Conservation (phyloP, 2,888 invertebrate genomes). For the Cyclophora punctaria region DNA sequence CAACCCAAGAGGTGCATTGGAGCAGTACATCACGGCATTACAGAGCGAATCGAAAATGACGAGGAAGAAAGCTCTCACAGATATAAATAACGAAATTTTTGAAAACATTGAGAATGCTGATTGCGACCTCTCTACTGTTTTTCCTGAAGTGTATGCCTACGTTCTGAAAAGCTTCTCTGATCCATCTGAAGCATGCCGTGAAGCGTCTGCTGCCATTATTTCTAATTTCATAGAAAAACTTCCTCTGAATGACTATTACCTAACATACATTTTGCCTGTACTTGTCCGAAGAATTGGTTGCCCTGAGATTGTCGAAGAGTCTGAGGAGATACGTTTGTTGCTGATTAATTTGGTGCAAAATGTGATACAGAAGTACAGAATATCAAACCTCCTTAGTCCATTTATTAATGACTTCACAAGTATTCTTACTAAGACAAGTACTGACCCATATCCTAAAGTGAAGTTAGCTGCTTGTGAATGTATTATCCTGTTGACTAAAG, state of each 20-base stretch:
- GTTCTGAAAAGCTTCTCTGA: slow-evolving; percentile 68
- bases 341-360: slow-evolving; percentile 79
- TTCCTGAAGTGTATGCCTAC: slow-evolving; percentile 57
- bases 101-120: slow-evolving; percentile 45
- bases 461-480: slow-evolving; percentile 86
- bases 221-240: slow-evolving; percentile 73
- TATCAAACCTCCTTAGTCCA: slow-evolving; percentile 74
- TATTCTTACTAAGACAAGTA: slow-evolving; percentile 81
- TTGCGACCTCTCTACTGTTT: slow-evolving; percentile 49
- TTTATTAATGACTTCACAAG: slow-evolving; percentile 85
- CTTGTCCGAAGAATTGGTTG: slow-evolving; percentile 85
- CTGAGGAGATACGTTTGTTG: slow-evolving; percentile 87
- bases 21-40: slow-evolving; percentile 52
- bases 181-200: slow-evolving; percentile 78
- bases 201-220: slow-evolving; percentile 72
- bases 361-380: slow-evolving; percentile 79
- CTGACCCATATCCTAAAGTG: slow-evolving; percentile 87
- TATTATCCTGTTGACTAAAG: slow-evolving; percentile 78
- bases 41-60: slow-evolving; percentile 77
- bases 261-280: slow-evolving; percentile 84
- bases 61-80: slow-evolving; percentile 72
- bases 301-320: slow-evolving; percentile 79
- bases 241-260: slow-evolving; percentile 80
- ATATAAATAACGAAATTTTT: slow-evolving; percentile 69
- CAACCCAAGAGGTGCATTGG: slow-evolving; percentile 48